These are phyloP conservation scores for Ferrisia virgata DNA, from an alignment of 2,888 invertebrate genomes.

Conservation along the genomic window DNA sequence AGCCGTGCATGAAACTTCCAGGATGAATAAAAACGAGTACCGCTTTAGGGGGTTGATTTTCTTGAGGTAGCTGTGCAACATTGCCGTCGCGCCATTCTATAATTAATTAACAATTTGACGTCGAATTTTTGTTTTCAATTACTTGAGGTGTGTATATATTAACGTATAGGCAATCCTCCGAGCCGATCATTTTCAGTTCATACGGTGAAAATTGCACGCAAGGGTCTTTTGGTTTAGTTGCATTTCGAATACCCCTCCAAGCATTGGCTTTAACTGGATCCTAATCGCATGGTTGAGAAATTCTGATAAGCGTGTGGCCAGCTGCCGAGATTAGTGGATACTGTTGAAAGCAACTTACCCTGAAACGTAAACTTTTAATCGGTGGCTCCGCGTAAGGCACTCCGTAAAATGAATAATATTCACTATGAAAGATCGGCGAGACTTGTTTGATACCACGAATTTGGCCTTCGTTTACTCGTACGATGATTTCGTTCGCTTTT, in stretches of 20 bases:
- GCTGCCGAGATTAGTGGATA: background rate
- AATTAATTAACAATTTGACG: no score
- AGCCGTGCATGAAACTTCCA: background rate
- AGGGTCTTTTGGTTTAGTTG: background rate
- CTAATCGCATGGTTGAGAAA: background rate
- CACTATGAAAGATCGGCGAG: background rate
- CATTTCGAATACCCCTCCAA: background rate
- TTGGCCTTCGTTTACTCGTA: background rate
- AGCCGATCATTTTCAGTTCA: background rate
- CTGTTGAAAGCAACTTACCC: background rate
- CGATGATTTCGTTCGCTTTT: background rate
- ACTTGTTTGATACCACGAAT: background rate
- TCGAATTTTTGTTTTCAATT: background rate
- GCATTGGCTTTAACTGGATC: background rate
- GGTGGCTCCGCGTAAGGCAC: constrained; percentile 25
- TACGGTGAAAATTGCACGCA: background rate
- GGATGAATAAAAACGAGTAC: background rate
- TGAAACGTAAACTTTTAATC: background rate
- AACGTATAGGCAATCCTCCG: background rate
- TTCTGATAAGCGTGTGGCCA: background rate
- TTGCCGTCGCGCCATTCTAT: no score
- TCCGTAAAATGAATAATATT: constrained; percentile 2
- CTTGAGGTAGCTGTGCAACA: background rate
- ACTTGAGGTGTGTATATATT: background rate
- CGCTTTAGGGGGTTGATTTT: background rate